phyloP scores from a whole-genome alignment of 2,113 vertebrate species.

The Corythaeola cristata region DNA sequence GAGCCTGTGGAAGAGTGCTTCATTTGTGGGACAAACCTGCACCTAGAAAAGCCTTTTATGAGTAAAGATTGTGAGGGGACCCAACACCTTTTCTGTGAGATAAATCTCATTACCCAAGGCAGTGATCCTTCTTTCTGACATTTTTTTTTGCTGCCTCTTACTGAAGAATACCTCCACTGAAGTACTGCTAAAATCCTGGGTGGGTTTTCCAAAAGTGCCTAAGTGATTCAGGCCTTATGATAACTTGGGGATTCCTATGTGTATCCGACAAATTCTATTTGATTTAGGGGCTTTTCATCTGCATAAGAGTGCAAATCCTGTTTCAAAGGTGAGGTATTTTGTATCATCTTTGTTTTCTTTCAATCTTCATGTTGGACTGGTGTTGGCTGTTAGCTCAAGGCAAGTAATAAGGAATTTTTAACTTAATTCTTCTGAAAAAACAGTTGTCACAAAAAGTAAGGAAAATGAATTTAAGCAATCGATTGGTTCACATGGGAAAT shows the following conservation, averaged over 20 bases:
- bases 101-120: neutral
- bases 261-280: neutral
- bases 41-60: neutral
- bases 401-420: neutral
- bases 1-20: neutral
- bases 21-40: neutral
- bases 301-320: rapidly evolving
- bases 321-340: neutral
- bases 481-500: neutral
- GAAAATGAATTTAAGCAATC: neutral
- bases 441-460: neutral
- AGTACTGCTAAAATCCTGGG: neutral
- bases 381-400: neutral
- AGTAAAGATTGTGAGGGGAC: neutral
- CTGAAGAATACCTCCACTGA: neutral
- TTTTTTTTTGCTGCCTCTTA: neutral
- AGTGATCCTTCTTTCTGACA: neutral
- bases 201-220: neutral
- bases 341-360: neutral
- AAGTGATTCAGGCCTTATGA: neutral
- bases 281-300: neutral
- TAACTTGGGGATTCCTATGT: neutral
- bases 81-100: neutral
- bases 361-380: neutral
- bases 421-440: neutral